Base-by-base conservation (phyloP, 2,113 vertebrate species). In the Jacana jacana region DNA sequence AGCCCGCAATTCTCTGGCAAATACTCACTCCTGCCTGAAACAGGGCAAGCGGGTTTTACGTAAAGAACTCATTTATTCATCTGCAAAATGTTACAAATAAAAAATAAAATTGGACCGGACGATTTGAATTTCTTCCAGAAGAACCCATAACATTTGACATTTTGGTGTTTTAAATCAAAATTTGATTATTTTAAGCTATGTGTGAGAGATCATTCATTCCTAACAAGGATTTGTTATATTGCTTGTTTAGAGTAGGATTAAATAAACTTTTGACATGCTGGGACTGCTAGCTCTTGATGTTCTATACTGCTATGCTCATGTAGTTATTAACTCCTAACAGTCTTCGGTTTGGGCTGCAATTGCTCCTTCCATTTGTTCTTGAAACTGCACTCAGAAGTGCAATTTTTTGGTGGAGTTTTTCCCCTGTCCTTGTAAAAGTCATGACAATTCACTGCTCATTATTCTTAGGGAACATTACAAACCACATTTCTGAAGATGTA, bases 221-320 rank as follows among this genome's bases (percentile, higher is more conserved):
- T 73, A 91, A 96, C 91, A 80, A 85, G 79, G 39, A 89, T 85
- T 96, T 96, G 33, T 64, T 92, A 71, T 60, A 94, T 57, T 94
- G 73, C 76, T 78, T 81, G 80, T 94, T 90, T 94, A 78, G 86
- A 95, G 63, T 72, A 94, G 40, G 65, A 84, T 75, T 92, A 95
- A 95, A 92, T 82, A 92, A 95, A 94, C 76, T 76, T 89, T 68
- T 64, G 70, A 79, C 84, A 60, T 0, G 1, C 84, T 65, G 81
- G 22, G 37, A 82, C 57, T 85, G 54, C 65, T 95, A 91, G 89
- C 65, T 91, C 91, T 55, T 92, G 27, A 72, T 0, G 0, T 64
- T 77, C 68, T 88, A 86, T 80, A 77, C 35, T 46, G 57, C 52
- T 73, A 39, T 0, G 4, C 23, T 61, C 42, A 20, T 35, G 55